phyloP scores from a whole-genome alignment of 1,140 invertebrate genomes.

The Homarus americanus region DNA sequence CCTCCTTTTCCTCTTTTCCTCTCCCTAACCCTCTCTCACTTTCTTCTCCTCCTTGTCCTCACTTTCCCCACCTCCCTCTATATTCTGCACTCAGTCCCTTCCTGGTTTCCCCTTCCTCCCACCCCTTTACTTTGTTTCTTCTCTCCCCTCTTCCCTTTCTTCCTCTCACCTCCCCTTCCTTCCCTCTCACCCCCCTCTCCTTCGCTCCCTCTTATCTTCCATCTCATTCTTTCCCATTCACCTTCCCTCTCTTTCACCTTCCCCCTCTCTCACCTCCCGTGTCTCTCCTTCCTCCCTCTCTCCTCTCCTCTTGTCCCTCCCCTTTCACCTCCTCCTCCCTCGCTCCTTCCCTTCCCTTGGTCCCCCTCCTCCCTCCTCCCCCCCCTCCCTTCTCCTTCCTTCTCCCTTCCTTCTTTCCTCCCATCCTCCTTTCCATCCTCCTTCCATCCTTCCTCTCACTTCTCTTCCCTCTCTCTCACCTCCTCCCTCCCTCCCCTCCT shows the following conservation, averaged over 20 bases:
- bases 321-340: neutral
- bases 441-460: neutral
- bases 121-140: neutral
- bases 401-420: neutral
- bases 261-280: too few species aligned
- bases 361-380: neutral
- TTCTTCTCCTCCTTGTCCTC: too few species aligned
- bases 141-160: neutral
- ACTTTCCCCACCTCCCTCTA: too few species aligned
- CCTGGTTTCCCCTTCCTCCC: neutral
- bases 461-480: neutral
- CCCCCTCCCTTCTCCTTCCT: neutral
- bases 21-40: too few species aligned
- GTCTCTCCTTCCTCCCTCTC: neutral
- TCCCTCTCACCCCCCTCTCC: neutral
- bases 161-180: neutral
- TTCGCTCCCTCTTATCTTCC: neutral
- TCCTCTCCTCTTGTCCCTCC: neutral
- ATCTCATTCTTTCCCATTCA: too few species aligned
- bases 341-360: neutral
- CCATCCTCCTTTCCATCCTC: neutral
- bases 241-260: too few species aligned
- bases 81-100: too few species aligned
- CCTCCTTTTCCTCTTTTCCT: too few species aligned
- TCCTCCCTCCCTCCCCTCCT: neutral